Percentiles rank a stretch among this genome's conserved stretches.
These are phyloP conservation scores for Tinea trinotella DNA, from an alignment of 2,888 invertebrate genomes.

Conservation along the genomic window DNA sequence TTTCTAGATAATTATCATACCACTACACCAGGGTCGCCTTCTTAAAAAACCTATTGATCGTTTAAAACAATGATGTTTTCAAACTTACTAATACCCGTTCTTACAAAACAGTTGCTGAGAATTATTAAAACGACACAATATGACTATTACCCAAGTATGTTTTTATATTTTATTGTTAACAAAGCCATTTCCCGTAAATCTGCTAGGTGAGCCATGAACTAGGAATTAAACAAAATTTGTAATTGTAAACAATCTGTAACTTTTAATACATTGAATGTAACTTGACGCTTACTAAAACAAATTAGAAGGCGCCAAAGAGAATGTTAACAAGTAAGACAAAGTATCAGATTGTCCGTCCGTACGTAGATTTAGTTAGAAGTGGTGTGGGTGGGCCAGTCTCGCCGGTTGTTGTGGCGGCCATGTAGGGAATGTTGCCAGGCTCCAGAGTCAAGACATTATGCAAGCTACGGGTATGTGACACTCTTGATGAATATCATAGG, in stretches of 20 bases:
- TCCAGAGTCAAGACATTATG: constrained; percentile 28
- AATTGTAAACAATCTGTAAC: neutral
- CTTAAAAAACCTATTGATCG: no score
- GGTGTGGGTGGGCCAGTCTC: constrained; percentile 15
- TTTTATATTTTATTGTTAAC: no score
- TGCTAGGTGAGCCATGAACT: no score
- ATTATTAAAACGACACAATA: no score
- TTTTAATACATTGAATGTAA: constrained; percentile 1
- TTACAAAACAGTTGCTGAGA: no score
- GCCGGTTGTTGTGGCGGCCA: constrained; percentile 33
- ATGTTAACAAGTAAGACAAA: neutral
- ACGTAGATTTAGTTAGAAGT: neutral
- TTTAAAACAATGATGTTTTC: no score
- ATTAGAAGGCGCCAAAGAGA: neutral
- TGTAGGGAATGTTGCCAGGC: constrained; percentile 61
- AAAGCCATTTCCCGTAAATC: no score
- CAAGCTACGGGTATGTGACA: constrained; percentile 8
- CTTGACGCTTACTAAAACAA: neutral
- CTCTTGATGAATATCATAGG: neutral
- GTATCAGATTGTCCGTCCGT: neutral
- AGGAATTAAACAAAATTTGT: neutral
- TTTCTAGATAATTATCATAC: no score
- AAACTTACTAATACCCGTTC: no score
- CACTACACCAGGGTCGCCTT: no score
- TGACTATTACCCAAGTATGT: no score